Evolutionary conservation across 2,888 invertebrate species (phyloP), one percentile per base, ranked within the genome.

Genomic region (Himalopsyche tibetana): DNA sequence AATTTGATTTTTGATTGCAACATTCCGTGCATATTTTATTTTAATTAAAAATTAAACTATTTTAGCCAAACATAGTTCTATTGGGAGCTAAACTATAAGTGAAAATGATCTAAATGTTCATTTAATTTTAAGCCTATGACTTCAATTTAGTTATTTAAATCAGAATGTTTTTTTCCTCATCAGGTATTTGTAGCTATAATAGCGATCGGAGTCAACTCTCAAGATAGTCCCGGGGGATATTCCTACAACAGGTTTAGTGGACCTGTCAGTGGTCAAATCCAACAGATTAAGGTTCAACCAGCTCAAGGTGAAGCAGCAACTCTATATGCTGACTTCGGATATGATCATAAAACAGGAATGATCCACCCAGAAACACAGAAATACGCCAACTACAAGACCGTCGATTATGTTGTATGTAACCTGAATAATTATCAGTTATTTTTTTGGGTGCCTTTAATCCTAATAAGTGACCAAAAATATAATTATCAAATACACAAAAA

Each of bases 211-310:
- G 55, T 38, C 28, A 56, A 55, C 55, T 82, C 42, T 63, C 82
- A 88, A 2, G 91, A 90, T 86, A 90, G 91, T 42, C 92, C 92
- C 2, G 94, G 94, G 55, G 95, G 95, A 82, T 96, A 94, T 90
- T 96, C 96, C 8, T 96, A 95, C 91, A 94, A 95, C 90, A 94
- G 95, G 89, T 96, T 96, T 91, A 94, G 94, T 90, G 96, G 96
- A 11, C 96, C 96, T 36, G 96, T 96, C 42, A 95, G 95, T 90
- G 96, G 96, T 0, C 92, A 94, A 89, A 94, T 94, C 80, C 90
- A 93, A 9, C 93, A 94, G 90, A 93, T 95, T 17, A 91, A 93
- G 89, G 94, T 95, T 0, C 92, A 94, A 15, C 93, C 93, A 6
- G 92, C 92, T 0, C 90, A 92, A 45, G 91, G 91, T 1, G 87